Evolutionary conservation across 2,888 invertebrate species (phyloP), one percentile per base, ranked within the genome.

Genomic region (Melanargia galathea): DNA sequence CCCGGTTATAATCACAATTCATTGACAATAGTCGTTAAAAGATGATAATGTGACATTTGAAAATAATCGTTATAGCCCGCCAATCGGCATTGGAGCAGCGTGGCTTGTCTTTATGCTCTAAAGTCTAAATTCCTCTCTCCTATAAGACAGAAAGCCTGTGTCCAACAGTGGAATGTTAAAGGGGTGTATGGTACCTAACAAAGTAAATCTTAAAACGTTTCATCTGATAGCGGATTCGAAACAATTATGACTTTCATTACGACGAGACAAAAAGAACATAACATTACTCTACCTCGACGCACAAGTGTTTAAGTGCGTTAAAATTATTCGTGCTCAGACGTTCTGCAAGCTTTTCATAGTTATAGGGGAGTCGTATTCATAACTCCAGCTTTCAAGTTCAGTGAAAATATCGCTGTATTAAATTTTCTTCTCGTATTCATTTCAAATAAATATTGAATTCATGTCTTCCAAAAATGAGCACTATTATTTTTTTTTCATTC

Each of bases 291-390:
- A 30, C 2, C 30, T 30, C 10, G 51, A 51, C 30, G 11, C 30
- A 51, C 30, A 30, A 51, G 51, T 51, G 30, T 33, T 51, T 51
- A 30, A 51, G 18, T 30, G 51, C 30, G 51, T 51, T 51, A 51
- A 51, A 51, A 51, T 51, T 51, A 51, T 51, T 51, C 51, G 30
- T 33, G 30, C 30, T 51, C 33, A 51, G 30, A 51, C 51, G 1
- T 33, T 51, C 16, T 18, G 30, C 51, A 10, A 30, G 51, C 18
- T 51, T 51, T 51, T 8, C 30, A 33, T 51, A 30, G 26, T 51
- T 10, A 48, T n/a, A n/a, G 24, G 49, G 49, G 49, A 30, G 26
- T 10, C 26, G 30, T 26, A 30, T 3, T 26, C 49, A 8, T 49
- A 26, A 24, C 11, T 24, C 11, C 13, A 7, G 30, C 30, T 48